Percentiles rank a stretch among this genome's conserved stretches.
These are phyloP conservation scores for Bombyx mori DNA, from an alignment of 1,140 invertebrate genomes.

Conservation along the genomic window ASM3026992v2 NC_085111.1:4513501-4514000, in stretches of 20 bases:
- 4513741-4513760: slow-evolving; percentile 31
- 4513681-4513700: slow-evolving; percentile 54
- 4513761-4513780: slow-evolving; percentile 32
- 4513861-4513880: slow-evolving; percentile 67
- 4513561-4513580: too few relatives aligned
- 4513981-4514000: too few relatives aligned
- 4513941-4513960: slow-evolving; percentile 1
- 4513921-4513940: slow-evolving; percentile 12
- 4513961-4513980: too few relatives aligned
- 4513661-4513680: slow-evolving; percentile 10
- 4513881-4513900: slow-evolving; percentile 63
- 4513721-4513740: slow-evolving; percentile 28
- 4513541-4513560: too few relatives aligned
- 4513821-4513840: slow-evolving; percentile 33
- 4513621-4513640: too few relatives aligned
- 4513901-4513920: slow-evolving; percentile 18
- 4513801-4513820: slow-evolving; percentile 55
- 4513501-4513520: too few relatives aligned
- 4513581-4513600: too few relatives aligned
- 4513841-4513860: slow-evolving; percentile 47
- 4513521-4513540: too few relatives aligned
- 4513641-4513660: too few relatives aligned
- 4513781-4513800: slow-evolving; percentile 33
- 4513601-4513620: too few relatives aligned
- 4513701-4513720: slow-evolving; percentile 48